Percentiles rank a stretch among this genome's conserved stretches.
These are phyloP conservation scores for Sitta europaea DNA, from an alignment of 2,113 vertebrate species.

Conservation along the genomic window DNA sequence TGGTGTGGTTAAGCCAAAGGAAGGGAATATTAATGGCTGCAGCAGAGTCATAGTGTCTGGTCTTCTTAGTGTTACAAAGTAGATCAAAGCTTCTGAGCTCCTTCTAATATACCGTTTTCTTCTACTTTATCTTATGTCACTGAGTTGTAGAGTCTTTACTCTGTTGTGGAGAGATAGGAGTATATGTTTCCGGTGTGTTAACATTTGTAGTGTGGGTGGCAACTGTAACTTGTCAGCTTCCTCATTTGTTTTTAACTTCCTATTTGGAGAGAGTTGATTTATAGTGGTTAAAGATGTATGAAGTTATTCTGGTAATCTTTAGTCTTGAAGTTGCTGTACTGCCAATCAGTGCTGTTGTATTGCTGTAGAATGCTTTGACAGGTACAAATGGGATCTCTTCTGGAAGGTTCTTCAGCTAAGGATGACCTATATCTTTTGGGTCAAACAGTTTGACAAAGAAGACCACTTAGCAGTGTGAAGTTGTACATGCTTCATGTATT, in stretches of 20 bases:
- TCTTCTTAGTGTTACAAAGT: not conserved
- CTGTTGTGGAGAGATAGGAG: not conserved
- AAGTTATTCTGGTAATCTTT: not conserved
- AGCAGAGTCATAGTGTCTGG: not conserved
- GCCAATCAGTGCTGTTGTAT: not conserved
- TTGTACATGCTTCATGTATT: not conserved
- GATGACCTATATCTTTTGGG: not conserved
- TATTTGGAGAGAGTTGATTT: not conserved
- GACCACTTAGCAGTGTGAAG: not conserved
- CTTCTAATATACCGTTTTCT: not conserved
- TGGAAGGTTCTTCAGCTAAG: not conserved
- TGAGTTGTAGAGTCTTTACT: not conserved
- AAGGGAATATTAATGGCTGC: not conserved
- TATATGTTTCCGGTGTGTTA: not conserved
- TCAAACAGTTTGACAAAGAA: not conserved
- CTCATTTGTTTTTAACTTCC: not conserved
- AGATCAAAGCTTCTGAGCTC: not conserved
- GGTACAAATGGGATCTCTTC: not conserved
- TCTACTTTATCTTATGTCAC: not conserved
- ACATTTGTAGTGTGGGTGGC: not conserved
- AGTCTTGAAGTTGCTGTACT: not conserved
- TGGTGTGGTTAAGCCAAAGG: not conserved
- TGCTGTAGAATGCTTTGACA: not conserved
- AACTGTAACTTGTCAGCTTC: not conserved
- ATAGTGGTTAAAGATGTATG: not conserved